Conservation (phyloP, 64 coral and sea anemone genomes). For the Stylophora pistillata region DNA sequence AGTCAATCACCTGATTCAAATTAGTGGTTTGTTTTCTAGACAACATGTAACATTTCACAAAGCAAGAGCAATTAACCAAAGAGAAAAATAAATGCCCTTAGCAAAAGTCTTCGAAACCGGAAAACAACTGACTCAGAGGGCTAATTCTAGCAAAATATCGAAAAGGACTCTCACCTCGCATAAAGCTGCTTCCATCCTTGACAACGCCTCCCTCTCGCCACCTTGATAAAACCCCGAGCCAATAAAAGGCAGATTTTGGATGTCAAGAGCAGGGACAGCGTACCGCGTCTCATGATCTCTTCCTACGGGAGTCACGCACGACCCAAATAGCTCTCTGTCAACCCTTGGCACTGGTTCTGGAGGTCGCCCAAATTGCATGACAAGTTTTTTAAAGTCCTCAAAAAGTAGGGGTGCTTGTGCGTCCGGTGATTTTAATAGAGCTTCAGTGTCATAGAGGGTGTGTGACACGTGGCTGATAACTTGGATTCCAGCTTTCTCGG, state of each 20-base stretch:
- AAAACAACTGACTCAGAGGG: background rate
- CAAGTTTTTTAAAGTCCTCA: slow-evolving; percentile 34
- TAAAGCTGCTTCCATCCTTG: slow-evolving; percentile 33
- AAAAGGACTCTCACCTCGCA: background rate
- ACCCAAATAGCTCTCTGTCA: slow-evolving; percentile 27
- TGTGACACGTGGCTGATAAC: slow-evolving; percentile 50
- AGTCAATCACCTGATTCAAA: too few species aligned
- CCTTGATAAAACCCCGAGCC: slow-evolving; percentile 20
- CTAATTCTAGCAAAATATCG: background rate
- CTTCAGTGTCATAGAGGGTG: slow-evolving; percentile 34
- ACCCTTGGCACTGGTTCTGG: slow-evolving; percentile 21
- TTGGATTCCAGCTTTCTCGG: slow-evolving; percentile 38
- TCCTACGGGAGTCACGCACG: slow-evolving; percentile 37
- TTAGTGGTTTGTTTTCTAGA: too few species aligned
- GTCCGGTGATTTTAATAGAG: background rate
- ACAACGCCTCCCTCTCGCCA: slow-evolving; percentile 50
- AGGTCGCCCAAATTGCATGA: background rate
- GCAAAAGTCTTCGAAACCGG: too few species aligned
- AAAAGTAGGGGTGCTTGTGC: slow-evolving; percentile 21
- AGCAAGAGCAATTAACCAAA: too few species aligned
- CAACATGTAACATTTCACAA: too few species aligned
- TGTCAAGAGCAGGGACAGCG: slow-evolving; percentile 14
- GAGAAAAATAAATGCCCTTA: too few species aligned
- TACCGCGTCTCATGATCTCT: slow-evolving; percentile 31
- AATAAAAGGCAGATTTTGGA: background rate